Evolutionary conservation across 2,888 invertebrate genomes (phyloP).

Genomic region (Zhuqinia jingwanae): DNA sequence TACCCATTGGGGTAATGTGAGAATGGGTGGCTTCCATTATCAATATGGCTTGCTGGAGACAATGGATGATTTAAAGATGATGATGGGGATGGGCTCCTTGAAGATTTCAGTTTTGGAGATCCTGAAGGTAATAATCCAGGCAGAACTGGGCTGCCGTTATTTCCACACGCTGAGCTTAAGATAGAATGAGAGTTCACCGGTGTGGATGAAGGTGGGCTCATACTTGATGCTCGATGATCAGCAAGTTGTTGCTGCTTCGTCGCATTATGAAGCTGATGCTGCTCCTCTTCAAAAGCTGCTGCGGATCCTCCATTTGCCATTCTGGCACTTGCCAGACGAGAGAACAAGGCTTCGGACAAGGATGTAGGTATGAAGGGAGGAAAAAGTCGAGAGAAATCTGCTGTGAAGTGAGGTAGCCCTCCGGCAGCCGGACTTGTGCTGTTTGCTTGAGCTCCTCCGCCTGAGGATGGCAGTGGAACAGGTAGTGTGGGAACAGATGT

Average conservation of each 20-base stretch:
- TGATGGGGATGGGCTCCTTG: constrained; percentile 61
- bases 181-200: constrained; percentile 46
- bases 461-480: constrained; percentile 59
- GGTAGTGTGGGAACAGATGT: constrained; percentile 62
- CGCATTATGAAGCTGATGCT: constrained; percentile 37
- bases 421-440: constrained; percentile 59
- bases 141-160: constrained; percentile 15
- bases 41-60: constrained; percentile 50
- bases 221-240: constrained; percentile 60
- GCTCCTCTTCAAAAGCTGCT: constrained; percentile 67
- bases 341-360: constrained; percentile 74
- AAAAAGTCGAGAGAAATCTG: constrained; percentile 75
- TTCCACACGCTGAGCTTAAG: constrained; percentile 34
- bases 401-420: constrained; percentile 69
- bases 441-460: constrained; percentile 59
- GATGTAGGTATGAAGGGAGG: constrained; percentile 75
- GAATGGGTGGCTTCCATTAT: constrained; percentile 61
- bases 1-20: constrained; percentile 73
- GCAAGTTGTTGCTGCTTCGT: constrained; percentile 55
- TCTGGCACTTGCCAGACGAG: constrained; percentile 69
- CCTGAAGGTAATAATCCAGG: constrained; percentile 45
- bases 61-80: constrained; percentile 32
- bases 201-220: constrained; percentile 65
- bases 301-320: constrained; percentile 60
- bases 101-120: constrained; percentile 73